These are phyloP conservation scores for Steatocranus sp. DNA, from an alignment of 2,797 vertebrate genomes.

Conservation along the genomic window DNA sequence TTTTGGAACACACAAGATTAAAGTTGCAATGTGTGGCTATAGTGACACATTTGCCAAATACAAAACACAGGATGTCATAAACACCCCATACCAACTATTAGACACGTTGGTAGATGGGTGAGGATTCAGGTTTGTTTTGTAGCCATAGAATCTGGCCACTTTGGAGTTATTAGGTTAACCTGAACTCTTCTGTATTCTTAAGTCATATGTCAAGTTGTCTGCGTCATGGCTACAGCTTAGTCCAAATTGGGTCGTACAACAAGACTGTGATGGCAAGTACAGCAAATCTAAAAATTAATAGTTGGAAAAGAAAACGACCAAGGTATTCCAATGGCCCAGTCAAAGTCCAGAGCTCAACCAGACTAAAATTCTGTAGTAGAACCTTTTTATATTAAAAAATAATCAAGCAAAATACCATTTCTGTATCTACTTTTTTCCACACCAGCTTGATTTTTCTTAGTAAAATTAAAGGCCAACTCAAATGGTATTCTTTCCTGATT, in stretches of 20 bases:
- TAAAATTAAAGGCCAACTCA: background rate
- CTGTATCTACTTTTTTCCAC: background rate
- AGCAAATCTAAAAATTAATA: background rate
- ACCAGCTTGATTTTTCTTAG: background rate
- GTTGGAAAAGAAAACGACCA: background rate
- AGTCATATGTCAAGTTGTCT: background rate
- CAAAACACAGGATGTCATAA: background rate
- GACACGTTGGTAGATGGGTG: background rate
- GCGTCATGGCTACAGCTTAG: background rate
- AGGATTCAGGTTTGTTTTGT: background rate
- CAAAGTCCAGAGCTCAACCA: background rate
- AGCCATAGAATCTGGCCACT: background rate
- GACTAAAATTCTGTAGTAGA: background rate
- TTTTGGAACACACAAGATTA: background rate
- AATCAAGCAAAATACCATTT: background rate
- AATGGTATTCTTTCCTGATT: background rate
- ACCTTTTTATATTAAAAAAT: background rate
- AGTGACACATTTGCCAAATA: background rate
- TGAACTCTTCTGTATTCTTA: background rate
- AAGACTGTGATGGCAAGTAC: background rate
- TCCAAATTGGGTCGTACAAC: background rate
- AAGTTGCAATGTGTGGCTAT: background rate
- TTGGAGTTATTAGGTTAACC: background rate
- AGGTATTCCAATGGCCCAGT: background rate
- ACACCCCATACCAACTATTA: background rate